These are phyloP conservation scores for Scotopteryx bipunctaria DNA, from an alignment of 2,888 invertebrate species.

Conservation along the genomic window DNA sequence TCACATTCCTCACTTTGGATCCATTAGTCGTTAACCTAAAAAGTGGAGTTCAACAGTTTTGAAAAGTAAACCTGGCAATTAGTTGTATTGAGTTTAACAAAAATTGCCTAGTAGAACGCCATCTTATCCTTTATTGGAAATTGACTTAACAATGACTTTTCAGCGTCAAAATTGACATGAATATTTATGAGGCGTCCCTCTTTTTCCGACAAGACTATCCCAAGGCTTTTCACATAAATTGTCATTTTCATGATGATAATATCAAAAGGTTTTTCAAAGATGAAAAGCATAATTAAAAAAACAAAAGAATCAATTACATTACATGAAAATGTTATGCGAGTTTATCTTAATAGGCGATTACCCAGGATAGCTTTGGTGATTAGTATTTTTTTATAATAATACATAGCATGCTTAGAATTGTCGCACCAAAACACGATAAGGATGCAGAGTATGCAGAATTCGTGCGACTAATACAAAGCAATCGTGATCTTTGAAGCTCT, in stretches of 20 bases:
- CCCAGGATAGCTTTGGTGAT: too few relatives aligned
- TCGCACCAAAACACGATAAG: neutral
- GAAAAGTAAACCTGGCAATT: too few relatives aligned
- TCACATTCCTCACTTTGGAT: too few relatives aligned
- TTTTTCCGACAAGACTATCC: constrained; percentile 53
- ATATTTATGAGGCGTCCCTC: constrained; percentile 76
- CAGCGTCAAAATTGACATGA: constrained; percentile 71
- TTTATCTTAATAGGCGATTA: too few relatives aligned
- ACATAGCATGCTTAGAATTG: neutral
- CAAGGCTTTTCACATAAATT: constrained; percentile 30
- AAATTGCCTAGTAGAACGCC: constrained; percentile 64
- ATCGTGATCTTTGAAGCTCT: constrained; percentile 16
- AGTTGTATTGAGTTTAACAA: too few relatives aligned
- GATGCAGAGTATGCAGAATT: neutral
- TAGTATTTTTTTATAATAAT: too few relatives aligned
- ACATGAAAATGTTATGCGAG: too few relatives aligned
- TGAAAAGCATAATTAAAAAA: neutral
- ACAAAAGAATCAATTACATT: too few relatives aligned
- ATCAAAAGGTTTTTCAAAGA: constrained; percentile 36
- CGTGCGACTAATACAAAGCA: constrained; percentile 10
- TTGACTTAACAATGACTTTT: constrained; percentile 77
- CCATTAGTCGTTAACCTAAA: too few relatives aligned
- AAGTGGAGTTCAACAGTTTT: too few relatives aligned
- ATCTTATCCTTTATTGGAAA: constrained; percentile 68
- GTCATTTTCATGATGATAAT: constrained; percentile 27